phyloP scores from a whole-genome alignment of 2,797 vertebrate species.

The Nyctibius grandis region DNA sequence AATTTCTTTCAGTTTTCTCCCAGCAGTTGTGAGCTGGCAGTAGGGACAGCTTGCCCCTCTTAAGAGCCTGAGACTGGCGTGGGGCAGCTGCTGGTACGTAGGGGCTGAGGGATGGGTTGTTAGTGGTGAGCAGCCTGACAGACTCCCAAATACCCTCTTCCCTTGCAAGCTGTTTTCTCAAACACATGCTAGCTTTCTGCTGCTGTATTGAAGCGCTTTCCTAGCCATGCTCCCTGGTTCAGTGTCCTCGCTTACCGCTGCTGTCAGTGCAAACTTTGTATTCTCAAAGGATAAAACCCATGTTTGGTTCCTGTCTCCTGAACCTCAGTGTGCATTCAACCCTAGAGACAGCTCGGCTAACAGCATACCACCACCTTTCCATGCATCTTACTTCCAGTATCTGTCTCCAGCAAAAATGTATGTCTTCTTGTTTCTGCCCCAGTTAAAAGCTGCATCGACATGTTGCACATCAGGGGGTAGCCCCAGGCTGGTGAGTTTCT shows the following conservation, averaged over 20 bases:
- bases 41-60: background rate
- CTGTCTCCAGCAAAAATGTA: slow-evolving; percentile 93
- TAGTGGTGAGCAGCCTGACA: background rate
- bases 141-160: background rate
- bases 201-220: background rate
- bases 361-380: background rate
- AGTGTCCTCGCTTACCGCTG: background rate
- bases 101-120: background rate
- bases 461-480: slow-evolving; percentile 84
- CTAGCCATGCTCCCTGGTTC: background rate
- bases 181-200: background rate
- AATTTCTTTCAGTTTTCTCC: background rate
- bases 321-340: background rate
- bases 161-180: background rate
- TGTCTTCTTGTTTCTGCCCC: slow-evolving; percentile 92
- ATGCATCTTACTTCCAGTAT: slow-evolving; percentile 89
- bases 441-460: slow-evolving; percentile 91
- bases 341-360: background rate
- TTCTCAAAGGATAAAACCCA: background rate
- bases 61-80: background rate
- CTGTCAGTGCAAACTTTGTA: background rate
- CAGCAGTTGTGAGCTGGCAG: background rate
- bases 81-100: background rate
- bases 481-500: slow-evolving; percentile 85
- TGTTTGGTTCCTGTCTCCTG: background rate